A percentile compares a stretch with the other conserved stretches of the same genome.
These are phyloP conservation scores for Pammene aurita DNA, from an alignment of 2,888 invertebrate genomes.

Conservation along the genomic window DNA sequence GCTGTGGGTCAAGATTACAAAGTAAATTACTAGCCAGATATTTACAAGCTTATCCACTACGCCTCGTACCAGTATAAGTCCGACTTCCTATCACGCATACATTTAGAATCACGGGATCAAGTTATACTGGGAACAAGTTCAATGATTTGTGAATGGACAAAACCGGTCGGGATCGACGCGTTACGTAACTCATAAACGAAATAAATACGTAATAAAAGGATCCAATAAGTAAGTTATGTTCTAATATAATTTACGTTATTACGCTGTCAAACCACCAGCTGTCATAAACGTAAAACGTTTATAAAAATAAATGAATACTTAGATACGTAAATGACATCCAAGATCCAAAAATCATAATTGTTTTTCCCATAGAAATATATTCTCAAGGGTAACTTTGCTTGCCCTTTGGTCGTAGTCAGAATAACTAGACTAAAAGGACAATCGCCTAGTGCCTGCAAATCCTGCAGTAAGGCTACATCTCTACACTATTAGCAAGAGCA, in stretches of 20 bases:
- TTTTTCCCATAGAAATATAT: too few species aligned
- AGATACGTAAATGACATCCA: too few species aligned
- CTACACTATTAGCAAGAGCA: neutral
- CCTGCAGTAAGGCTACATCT: too few species aligned
- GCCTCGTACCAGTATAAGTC: neutral
- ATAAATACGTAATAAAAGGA: slow-evolving; percentile 42
- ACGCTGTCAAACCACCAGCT: slow-evolving; percentile 47
- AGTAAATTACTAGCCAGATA: slow-evolving; percentile 63
- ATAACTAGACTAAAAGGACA: too few species aligned
- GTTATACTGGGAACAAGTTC: neutral
- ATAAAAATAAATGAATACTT: neutral
- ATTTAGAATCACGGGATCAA: neutral
- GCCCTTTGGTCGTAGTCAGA: too few species aligned
- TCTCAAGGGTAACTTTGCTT: too few species aligned
- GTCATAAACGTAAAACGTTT: slow-evolving; percentile 38
- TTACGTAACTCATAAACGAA: slow-evolving; percentile 56
- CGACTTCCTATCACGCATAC: neutral
- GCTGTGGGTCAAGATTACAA: slow-evolving; percentile 80
- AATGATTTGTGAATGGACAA: slow-evolving; percentile 23
- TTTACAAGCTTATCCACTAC: slow-evolving; percentile 35
- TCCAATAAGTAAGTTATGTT: slow-evolving; percentile 32
- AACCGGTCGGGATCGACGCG: slow-evolving; percentile 63
- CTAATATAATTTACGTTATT: slow-evolving; percentile 45
- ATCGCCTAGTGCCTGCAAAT: too few species aligned
- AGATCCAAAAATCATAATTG: too few species aligned